Percentiles rank a stretch among this genome's conserved stretches.
Conservation (phyloP, 1,140 invertebrate species). For the Neotoxoptera formosana region DNA sequence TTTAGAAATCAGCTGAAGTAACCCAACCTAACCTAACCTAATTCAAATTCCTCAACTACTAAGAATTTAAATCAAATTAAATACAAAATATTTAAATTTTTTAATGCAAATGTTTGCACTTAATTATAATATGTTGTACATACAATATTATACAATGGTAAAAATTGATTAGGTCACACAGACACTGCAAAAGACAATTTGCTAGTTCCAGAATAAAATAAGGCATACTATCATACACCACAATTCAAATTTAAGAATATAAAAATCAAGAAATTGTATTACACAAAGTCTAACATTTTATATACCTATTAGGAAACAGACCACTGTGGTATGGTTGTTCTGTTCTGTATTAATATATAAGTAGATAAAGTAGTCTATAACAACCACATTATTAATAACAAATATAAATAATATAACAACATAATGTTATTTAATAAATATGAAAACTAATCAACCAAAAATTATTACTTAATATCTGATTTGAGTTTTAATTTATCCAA, state of each 20-base stretch:
- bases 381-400: not conserved
- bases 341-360: not conserved
- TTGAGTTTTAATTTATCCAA: not conserved
- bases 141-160: too few species aligned
- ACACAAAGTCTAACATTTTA: not conserved
- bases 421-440: not conserved
- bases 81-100: not conserved
- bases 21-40: too few species aligned
- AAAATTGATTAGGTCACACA: too few species aligned
- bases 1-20: not conserved
- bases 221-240: too few species aligned
- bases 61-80: not conserved
- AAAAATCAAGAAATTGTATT: not conserved
- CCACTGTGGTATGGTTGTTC: not conserved
- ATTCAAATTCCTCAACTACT: too few species aligned
- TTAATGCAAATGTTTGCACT: not conserved
- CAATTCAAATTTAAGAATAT: not conserved
- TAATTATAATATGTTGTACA: too few species aligned
- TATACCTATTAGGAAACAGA: not conserved
- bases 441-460: not conserved
- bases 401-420: not conserved
- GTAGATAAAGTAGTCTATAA: not conserved
- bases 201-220: too few species aligned
- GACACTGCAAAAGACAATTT: too few species aligned
- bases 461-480: slow-evolving; percentile 32